phyloP scores from a whole-genome alignment of 2,113 vertebrate species.

The Donacobius atricapilla region DNA sequence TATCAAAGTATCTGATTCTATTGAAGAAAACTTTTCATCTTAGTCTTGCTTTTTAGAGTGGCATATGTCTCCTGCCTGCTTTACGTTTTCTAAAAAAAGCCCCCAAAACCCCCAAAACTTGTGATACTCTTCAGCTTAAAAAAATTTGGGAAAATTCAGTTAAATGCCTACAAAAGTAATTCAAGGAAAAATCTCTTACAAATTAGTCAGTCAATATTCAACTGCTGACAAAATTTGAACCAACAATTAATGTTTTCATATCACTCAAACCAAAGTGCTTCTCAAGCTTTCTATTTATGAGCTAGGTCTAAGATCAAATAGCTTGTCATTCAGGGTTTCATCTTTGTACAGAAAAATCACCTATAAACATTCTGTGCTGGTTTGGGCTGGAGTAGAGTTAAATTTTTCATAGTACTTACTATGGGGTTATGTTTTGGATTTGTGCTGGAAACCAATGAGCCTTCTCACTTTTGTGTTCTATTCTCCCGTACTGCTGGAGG shows the following conservation, averaged over 20 bases:
- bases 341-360: not conserved
- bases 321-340: not conserved
- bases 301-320: not conserved
- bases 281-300: not conserved
- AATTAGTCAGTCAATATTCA: not conserved
- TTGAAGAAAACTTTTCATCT: not conserved
- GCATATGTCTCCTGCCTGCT: not conserved
- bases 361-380: not conserved
- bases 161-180: not conserved
- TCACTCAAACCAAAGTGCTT: not conserved
- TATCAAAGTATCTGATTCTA: not conserved
- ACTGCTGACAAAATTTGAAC: not conserved
- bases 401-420: not conserved
- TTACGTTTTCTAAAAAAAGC: not conserved
- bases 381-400: not conserved
- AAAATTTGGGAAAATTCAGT: not conserved
- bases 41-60: not conserved
- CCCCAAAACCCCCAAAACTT: fast-evolving
- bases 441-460: not conserved
- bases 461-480: not conserved
- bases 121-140: not conserved
- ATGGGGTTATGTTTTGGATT: not conserved
- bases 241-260: not conserved
- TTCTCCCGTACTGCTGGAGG: not conserved
- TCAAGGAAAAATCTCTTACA: not conserved